Base-by-base conservation (phyloP, 2,113 vertebrate species). In the Ochotona curzoniae region DNA sequence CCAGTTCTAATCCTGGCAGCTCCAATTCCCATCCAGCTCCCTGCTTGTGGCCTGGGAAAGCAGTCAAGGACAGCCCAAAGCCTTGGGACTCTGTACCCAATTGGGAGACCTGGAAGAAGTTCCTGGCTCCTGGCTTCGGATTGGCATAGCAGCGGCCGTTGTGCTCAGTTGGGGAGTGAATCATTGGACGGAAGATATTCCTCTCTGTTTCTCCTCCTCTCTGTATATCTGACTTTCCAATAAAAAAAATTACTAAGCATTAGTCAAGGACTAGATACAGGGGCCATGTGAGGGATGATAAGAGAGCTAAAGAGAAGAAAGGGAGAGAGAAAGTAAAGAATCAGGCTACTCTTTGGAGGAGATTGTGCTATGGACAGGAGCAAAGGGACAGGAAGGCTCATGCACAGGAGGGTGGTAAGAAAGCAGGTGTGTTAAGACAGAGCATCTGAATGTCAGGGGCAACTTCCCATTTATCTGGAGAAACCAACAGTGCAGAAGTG, bases 381-480 rank as follows among this genome's bases (percentile, higher is more conserved):
- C 64, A 49, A 90, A 82, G 64, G 78, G 63, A 85, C 7, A 26
- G 89, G 30, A 86, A 11, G 28, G 44, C 44, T 32, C 76, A 66
- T 70, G 51, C 20, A 30, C 15, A 28, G 38, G 74, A 57, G 47
- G 47, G 57, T 23, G 51, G 26, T 51, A 82, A 61, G 60, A 54
- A 70, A 44, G 74, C 47, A 78, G 13, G 30, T 64, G 38, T 79
- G 87, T 96, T 80, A 90, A 32, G 73, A 63, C 54, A 66, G 32
- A 66, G 23, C 11, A 15, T 71, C 49, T 67, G 71, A 73, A 20
- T 44, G 30, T 20, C 0, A 8, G 54, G 5, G 25, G 30, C 28
- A 69, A 70, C 1, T 38, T 38, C 38, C 35, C n/a, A 8, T 38
- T 26, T 74, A 60, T 71, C 74, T 63, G 78, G 54, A 71, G 71